Base-by-base conservation (phyloP, 2,113 vertebrate species). In the Oncorhynchus clarkii region DNA sequence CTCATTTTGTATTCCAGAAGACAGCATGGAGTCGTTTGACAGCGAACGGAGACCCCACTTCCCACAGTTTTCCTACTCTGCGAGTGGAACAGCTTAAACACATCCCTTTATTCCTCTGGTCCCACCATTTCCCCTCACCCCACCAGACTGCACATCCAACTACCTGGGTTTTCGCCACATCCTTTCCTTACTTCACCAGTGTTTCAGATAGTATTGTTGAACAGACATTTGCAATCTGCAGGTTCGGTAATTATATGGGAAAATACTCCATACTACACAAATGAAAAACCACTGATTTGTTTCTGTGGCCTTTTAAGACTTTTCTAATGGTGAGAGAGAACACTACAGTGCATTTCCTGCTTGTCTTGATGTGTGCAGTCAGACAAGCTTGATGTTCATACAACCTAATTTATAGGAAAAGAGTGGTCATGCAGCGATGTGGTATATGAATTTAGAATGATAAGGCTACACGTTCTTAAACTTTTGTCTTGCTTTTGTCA, bases 31-130 rank as follows among this genome's bases (percentile, higher is more conserved):
- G 90, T 96, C 94, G 49, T 93, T 94, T 82, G 96, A 98, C 90
- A 97, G 96, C 0, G 96, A 97, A 85, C 93, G 95, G 90, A 93
- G 96, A 88, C 97, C 96, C 62, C 97, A 98, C 91, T 98, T 98
- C 90, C 96, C 96, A 64, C 96, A 96, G 89, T 96, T 96, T 83
- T 96, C 94, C 76, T 96, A 96, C 84, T 96, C 94, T 12, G 95
- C 95, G 86, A 96, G 95, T 67, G 94, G 95, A 90, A 97, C 96
- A 6, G 95, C 96, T 89, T 97, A 93, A 75, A 78, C 29, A 9
- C 11, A 57, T 82, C 83, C 83, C 79, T 82, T 65, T 75, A 86
- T 89, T 89, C 89, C 85, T 86, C 87, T 29, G 70, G 78, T 84
- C 88, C 81, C 78, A 64, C 78, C 80, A 72, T 80, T 87, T 84